Evolutionary conservation across 2,797 vertebrate species (phyloP).

Genomic region (Sylvia borin): DNA sequence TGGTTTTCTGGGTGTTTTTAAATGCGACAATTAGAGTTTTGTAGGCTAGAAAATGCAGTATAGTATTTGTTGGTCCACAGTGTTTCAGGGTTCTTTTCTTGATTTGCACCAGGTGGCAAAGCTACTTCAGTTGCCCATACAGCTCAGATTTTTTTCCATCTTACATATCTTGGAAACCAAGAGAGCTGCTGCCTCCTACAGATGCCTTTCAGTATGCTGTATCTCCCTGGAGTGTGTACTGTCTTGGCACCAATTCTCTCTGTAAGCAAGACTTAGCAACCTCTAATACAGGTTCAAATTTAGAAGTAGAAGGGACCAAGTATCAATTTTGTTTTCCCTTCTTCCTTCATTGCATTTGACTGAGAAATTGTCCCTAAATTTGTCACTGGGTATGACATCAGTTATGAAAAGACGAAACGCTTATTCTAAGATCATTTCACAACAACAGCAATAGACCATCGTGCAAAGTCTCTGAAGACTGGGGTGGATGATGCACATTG

Average conservation of each 20-base stretch:
- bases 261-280: constrained; percentile 65
- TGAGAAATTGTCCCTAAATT: neutral
- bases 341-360: neutral
- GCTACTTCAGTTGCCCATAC: constrained; percentile 59
- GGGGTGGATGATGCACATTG: neutral
- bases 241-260: constrained; percentile 63
- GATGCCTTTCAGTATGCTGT: constrained; percentile 64
- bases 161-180: constrained; percentile 58
- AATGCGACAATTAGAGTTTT: neutral
- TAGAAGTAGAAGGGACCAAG: neutral
- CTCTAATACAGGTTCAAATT: constrained; percentile 42
- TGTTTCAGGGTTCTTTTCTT: constrained; percentile 67
- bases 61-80: constrained; percentile 18
- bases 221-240: constrained; percentile 59
- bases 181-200: constrained; percentile 57
- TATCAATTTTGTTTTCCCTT: neutral
- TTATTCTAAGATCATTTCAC: neutral
- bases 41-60: constrained; percentile 31
- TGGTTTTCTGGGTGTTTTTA: neutral
- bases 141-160: constrained; percentile 65
- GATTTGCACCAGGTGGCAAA: constrained; percentile 67
- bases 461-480: neutral
- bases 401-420: neutral
- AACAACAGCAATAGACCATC: neutral
- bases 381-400: neutral